Base-by-base conservation (phyloP, 2,797 vertebrate genomes). In the Balearica regulorum region DNA sequence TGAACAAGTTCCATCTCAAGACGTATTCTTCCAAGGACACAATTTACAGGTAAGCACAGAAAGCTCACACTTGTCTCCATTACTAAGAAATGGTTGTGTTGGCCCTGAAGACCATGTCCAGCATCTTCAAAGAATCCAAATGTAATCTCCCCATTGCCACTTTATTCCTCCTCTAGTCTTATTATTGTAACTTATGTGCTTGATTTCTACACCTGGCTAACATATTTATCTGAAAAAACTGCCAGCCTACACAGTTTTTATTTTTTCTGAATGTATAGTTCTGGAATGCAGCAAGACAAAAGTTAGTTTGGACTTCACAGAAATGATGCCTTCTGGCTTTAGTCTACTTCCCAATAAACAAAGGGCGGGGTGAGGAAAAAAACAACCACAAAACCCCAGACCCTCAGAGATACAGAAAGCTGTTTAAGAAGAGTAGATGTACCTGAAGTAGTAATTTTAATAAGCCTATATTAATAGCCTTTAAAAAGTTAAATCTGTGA, bases 131-230 rank as follows among this genome's bases (percentile, higher is more conserved):
- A 11, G 10, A 90, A 90, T 65, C 33, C 54, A 81, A 77, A 90
- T 20, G 7, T 41, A 68, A 46, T 44, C 54, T 76, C 24, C 12
- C 21, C 54, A 28, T 13, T 53, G 41, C 26, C 72, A 68, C 26
- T 68, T 77, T 33, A 68, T 15, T 81, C 41, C 10, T 64, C 35
- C 24, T 79, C 14, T 31, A 31, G 19, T 62, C 21, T 58, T 69
- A 39, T 11, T 46, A 70, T 5, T 39, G 3, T 33, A 92, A 84
- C 39, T 87, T 75, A 57, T 0, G 11, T 13, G 18, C 51, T 89
- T 62, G 26, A 69, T 76, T 87, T 93, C 87, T 49, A 83, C 76
- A 93, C 91, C 68, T 94, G 84, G 89, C 29, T 62, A 92, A 90
- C 81, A 87, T 25, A 90, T 76, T 93, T 70, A 24, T 39, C 39